Base-by-base conservation (phyloP, 2,797 vertebrate genomes). In the Hipposideros larvatus region DNA sequence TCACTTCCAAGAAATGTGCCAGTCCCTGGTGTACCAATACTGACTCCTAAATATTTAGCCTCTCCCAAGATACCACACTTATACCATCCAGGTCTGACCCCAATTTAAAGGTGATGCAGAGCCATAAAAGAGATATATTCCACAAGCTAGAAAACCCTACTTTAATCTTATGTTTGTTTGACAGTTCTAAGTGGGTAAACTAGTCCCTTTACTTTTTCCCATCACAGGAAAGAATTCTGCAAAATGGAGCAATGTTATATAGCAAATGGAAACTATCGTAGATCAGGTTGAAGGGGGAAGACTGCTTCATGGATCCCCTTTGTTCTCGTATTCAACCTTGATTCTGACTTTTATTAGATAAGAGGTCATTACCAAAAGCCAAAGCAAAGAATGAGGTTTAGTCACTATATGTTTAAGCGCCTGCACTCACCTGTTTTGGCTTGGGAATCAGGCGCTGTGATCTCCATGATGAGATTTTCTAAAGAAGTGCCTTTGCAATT, bases 391-490 rank as follows among this genome's bases (percentile, higher is more conserved):
- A 75, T 75, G 15, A 70, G 34, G n/a, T 68, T 89, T 87, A 87
- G 41, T 92, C 5, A 86, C 28, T 22, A 57, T 41, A 68, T 66
- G 89, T 77, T 37, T 7, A 92, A 88, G 89, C 85, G 41, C 70
- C 77, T 96, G 73, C 0, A 97, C 98, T 99, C 98, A 99, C 99
- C 99, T 28, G 98, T 96, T 98, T 99, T 99, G 98, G 98, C 98
- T 0, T 99, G 98, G 79, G 95, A 96, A 92, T 98, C 98, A 7
- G 99, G 99, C 43, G 99, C 98, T 0, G 99, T 99, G 46, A 99
- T 99, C 96, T 99, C 99, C 96, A 99, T 98, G 51, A 99, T 99
- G 86, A 99, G 98, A 48, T 98, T 99, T 98, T 99, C 99, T 96
- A 99, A 98, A 96, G 99, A 99, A 0, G 99, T 99, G 90, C 99